These are phyloP conservation scores for Spongia lamella DNA, from an alignment of 37 sponge, comb jelly and placozoan species.

Conservation along the genomic window DNA sequence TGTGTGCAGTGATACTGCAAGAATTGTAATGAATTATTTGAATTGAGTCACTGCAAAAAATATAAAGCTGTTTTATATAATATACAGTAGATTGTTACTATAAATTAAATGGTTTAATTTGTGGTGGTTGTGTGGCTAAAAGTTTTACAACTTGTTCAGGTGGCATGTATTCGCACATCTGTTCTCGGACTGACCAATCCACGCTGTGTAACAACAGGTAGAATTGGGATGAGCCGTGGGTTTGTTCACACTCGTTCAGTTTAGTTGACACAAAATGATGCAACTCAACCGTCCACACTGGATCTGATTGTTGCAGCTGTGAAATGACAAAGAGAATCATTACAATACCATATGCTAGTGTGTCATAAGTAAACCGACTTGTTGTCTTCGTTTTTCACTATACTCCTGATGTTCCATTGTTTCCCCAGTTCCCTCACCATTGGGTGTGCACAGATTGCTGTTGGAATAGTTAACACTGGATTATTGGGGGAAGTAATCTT, in stretches of 20 bases:
- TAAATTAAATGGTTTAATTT: too few species aligned
- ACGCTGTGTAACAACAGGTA: neutral
- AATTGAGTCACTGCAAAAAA: neutral
- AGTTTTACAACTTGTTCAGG: neutral
- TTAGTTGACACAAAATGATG: slow-evolving; percentile 36
- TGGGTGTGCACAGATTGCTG: too few species aligned
- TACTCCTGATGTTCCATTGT: too few species aligned
- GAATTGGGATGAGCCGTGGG: slow-evolving; percentile 5
- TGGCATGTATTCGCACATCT: slow-evolving; percentile 27
- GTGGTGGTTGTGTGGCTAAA: too few species aligned
- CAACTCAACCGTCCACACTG: slow-evolving; percentile 39
- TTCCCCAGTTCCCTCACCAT: too few species aligned
- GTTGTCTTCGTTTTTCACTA: neutral
- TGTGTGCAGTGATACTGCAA: too few species aligned
- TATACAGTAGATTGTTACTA: too few species aligned
- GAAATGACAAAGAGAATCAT: neutral
- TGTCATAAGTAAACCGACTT: neutral
- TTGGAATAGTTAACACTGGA: too few species aligned
- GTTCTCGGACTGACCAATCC: slow-evolving; percentile 15
- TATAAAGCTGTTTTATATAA: too few species aligned
- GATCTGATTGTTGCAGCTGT: slow-evolving; percentile 55
- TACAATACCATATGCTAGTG: neutral
- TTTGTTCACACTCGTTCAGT: slow-evolving; percentile 45
- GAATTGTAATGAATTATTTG: neutral
- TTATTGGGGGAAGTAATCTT: too few species aligned